Evolutionary conservation across 2,797 vertebrate genomes (phyloP), one percentile per base, ranked within the genome.

Genomic region (Danio albolineatus): DNA sequence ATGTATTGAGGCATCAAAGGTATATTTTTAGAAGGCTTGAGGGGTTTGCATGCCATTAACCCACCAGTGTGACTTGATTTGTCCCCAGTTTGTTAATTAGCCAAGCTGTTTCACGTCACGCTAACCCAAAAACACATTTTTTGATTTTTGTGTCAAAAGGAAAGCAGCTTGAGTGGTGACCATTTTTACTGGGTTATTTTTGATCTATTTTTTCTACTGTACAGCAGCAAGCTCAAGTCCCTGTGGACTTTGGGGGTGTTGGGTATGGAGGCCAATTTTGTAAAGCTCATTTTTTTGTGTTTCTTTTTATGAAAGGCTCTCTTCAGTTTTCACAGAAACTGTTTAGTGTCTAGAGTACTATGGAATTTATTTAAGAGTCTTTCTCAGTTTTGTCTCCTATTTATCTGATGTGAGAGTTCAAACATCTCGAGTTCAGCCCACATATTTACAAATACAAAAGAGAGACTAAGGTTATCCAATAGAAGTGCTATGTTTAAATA

Each of bases 141-240:
- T 38, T 21, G 2, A 10, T 73, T 57, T 56, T 17, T 51, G 61
- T 46, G 7, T 44, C 39, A 19, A 39, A 53, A 60, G 53, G 28
- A 56, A n/a, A 56, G 6, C 6, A 61, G 59, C 48, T 74, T 57
- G 57, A 83, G 7, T 54, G 46, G 48, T 62, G 16, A 44, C 36
- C 38, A 16, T 44, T 36, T 66, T 73, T 14, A 76, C 61, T 70
- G 49, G 57, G 53, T 75, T 67, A 17, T 69, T 54, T 64, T 43
- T 74, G 39, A 51, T 75, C 49, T 59, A 8, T 53, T 74, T 73
- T 64, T 69, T 48, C 19, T 51, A n/a, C 67, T 72, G 51, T 19
- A 65, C 36, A 41, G 36, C 57, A 43, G 59, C 28, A 70, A 72
- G 44, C 38, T 43, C 10, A 17, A 21, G 38, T 72, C 7, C 48